Evolutionary conservation across 2,888 invertebrate species (phyloP), one percentile per base, ranked within the genome.

Genomic region (Hypena proboscidalis): DNA sequence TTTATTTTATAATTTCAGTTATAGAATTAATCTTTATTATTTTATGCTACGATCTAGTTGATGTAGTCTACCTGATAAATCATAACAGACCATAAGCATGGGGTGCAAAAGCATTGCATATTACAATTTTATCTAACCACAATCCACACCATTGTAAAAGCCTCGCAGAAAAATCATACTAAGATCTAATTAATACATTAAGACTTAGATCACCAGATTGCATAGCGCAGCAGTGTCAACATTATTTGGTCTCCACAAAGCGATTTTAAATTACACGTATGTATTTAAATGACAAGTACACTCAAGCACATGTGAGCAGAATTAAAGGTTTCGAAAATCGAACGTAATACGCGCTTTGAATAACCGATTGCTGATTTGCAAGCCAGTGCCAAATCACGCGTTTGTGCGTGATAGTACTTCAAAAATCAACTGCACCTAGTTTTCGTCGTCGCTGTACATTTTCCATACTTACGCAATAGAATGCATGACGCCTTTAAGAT

Each of bases 221-320:
- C n/a, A n/a, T n/a, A n/a, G n/a, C n/a, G n/a, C n/a, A n/a, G n/a
- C n/a, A n/a, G n/a, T n/a, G n/a, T n/a, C n/a, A n/a, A n/a, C n/a
- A n/a, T n/a, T n/a, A n/a, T n/a, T n/a, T n/a, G n/a, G n/a, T 51
- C 22, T 50, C 50, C 46, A 52, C 50, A 49, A 29, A 53, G 49
- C 54, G 68, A 69, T 76, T 78, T 80, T 71, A 76, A 80, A 79
- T 79, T 67, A 58, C 74, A 74, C 69, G 76, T 80, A 74, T 71
- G 72, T 76, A 78, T 77, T 80, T 64, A 77, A 77, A 76, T 74
- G 66, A 70, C n/a, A n/a, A n/a, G n/a, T 65, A 51, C 58, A 55
- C 51, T 59, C 53, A 68, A 67, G 61, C 45, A 55, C 53, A 58
- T 67, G 62, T 55, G 55, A 29, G 44, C 36, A 47, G 65, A 50